Evolutionary conservation across 1,140 invertebrate genomes (phyloP), one percentile per base, ranked within the genome.

Genomic region (Cotesia glomerata): DNA sequence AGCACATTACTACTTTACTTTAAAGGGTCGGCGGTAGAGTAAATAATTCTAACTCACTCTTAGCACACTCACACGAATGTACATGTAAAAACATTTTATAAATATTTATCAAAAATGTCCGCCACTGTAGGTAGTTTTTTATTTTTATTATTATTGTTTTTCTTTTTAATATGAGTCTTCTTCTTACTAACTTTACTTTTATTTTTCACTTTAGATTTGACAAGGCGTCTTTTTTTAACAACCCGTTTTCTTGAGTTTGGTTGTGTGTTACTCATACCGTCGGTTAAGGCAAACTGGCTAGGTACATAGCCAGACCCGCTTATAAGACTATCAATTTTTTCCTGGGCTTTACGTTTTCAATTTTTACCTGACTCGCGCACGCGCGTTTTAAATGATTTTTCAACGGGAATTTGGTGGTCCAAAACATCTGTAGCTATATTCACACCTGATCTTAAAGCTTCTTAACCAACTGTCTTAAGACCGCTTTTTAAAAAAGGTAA

Each of bases 31-130:
- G 79, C 26, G 84, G 81, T 36, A 88, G 59, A 49, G 79, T 70
- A 78, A 88, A 89, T 14, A 88, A 74, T 77, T 88, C 84, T 32
- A 88, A 73, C 76, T 88, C 82, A 4, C 81, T 78, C 70, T 78
- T 78, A 5, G 76, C 51, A 56, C 88, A 88, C 72, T 86, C 77
- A 80, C 70, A 71, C 0, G 76, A 78, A 49, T 79, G 77, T 8
- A 61, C 65, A 26, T 79, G 70, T 54, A 79, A 32, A 65, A 78
- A 70, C 65, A 26, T 76, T 62, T 35, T 62, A 13, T 0, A n/a
- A 56, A 56, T 18, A 3, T 18, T 56, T 5, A 56, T 5, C 1
- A 16, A 63, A 63, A 63, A 63, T 63, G 13, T 36, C 61, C 5
- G 32, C 14, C 61, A 63, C 35, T 36, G 35, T 36, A 63, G 34